Evolutionary conservation across 1,140 invertebrate genomes (phyloP), one percentile per base, ranked within the genome.

Genomic region (Zaprionus africanus): DNA sequence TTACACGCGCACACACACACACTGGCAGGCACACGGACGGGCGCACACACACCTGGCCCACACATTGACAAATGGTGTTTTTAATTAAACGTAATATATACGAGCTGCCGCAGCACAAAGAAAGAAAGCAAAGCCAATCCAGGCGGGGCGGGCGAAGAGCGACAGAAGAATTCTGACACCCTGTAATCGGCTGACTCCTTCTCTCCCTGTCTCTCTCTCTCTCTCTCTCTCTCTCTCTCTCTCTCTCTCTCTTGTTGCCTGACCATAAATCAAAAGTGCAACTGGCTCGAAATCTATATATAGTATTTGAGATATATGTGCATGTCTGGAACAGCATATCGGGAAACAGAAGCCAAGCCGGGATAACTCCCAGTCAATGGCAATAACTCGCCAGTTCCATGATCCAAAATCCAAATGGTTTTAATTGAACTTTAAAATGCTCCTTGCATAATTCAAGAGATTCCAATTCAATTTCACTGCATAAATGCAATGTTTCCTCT

Each of bases 21-120:
- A 49, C 17, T 1, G 38, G 38, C 38, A 3, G 31, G 1, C 31
- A 3, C 31, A 28, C 28, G 6, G 6, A 28, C 7, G 1, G 28
- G 28, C 28, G 6, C 6, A 2, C 41, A 53, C 49, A 53, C 24
- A 24, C 24, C 19, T 53, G 51, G 53, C 26, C 15, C 15, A 56
- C 24, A 17, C 26, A 56, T 56, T 56, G 53, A 56, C 53, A 56
- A 28, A 56, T 56, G 53, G 53, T 56, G 24, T 56, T 56, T 26
- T 51, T 51, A 22, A 51, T 51, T 51, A 51, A 51, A 51, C 19
- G 46, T 51, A 24, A 51, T 51, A 51, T 51, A 51, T 51, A 51
- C 46, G 46, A 51, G 19, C 46, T 51, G 46, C 17, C 3, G 11
- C 46, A 43, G 46, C 12, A 22, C 46, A 51, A 51, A 51, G 46